Evolutionary conservation across 2,888 invertebrate genomes (phyloP).

Genomic region (Loripinus fragilis): DNA sequence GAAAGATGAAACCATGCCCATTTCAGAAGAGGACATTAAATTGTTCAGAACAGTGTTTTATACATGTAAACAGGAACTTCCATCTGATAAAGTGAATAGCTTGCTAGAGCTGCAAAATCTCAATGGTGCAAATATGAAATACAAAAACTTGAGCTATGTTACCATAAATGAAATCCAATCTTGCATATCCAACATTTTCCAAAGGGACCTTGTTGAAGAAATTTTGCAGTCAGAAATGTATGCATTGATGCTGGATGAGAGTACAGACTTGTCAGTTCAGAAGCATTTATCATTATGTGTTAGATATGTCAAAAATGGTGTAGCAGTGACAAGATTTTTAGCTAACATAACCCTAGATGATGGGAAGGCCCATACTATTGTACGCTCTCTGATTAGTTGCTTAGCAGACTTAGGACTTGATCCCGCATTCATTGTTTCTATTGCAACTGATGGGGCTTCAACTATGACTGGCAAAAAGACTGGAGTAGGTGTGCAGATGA

Average conservation of each 20-base stretch:
- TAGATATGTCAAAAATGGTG: constrained; percentile 41
- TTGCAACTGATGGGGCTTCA: constrained; percentile 48
- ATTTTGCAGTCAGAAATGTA: constrained; percentile 24
- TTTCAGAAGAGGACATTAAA: constrained; percentile 11
- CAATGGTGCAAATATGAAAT: constrained; percentile 39
- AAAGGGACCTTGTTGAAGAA: constrained; percentile 22
- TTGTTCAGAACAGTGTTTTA: constrained; percentile 39
- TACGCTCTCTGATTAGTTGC: not conserved
- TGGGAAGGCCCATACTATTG: constrained; percentile 40
- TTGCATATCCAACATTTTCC: constrained; percentile 21
- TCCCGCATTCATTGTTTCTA: constrained; percentile 20
- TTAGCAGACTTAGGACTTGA: not conserved
- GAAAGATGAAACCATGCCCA: not conserved
- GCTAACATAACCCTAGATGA: constrained; percentile 36
- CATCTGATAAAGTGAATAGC: constrained; percentile 36
- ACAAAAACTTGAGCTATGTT: constrained; percentile 41
- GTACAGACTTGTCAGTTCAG: constrained; percentile 39
- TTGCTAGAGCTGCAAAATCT: constrained; percentile 38
- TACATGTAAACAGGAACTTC: constrained; percentile 37
- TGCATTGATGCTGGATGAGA: constrained; percentile 47
- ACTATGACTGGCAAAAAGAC: constrained; percentile 25
- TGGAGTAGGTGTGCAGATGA: constrained; percentile 20
- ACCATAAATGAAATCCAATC: constrained; percentile 41
- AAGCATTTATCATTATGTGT: constrained; percentile 47
- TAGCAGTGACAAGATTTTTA: constrained; percentile 31